Percentiles rank a stretch among this genome's conserved stretches.
Conservation (phyloP, 2,888 invertebrate genomes). For the Liopterus haemorrhoidalis region DNA sequence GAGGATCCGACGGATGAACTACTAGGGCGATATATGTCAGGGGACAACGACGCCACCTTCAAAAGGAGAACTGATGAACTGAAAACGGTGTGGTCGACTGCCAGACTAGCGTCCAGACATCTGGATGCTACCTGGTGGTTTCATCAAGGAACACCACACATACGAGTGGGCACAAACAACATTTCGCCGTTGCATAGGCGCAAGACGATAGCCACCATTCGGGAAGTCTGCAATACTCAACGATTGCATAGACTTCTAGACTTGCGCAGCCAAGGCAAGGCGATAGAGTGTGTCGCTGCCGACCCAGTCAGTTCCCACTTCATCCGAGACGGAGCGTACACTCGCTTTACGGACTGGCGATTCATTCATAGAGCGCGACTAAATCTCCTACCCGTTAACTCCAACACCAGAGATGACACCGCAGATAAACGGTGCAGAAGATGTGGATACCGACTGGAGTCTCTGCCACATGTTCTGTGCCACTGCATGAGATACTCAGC, state of each 20-base stretch:
- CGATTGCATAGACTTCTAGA: background rate
- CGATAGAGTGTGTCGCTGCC: constrained; percentile 9
- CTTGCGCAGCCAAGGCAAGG: constrained; percentile 4
- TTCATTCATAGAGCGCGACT: constrained; percentile 40
- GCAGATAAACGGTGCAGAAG: constrained; percentile 31
- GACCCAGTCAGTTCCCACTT: constrained; percentile 35
- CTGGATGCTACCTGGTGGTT: constrained; percentile 2
- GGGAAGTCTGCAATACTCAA: constrained; percentile 6
- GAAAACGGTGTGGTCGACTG: constrained; percentile 30
- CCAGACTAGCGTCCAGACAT: constrained; percentile 28
- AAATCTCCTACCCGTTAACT: constrained; percentile 37
- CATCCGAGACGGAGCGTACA: constrained; percentile 30
- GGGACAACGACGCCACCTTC: constrained; percentile 1
- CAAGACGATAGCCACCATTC: constrained; percentile 27
- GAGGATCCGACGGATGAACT: background rate
- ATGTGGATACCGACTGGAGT: constrained; percentile 35
- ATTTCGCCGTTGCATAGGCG: constrained; percentile 7
- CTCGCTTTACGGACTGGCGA: constrained; percentile 41
- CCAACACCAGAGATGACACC: constrained; percentile 10
- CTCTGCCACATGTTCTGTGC: constrained; percentile 40
- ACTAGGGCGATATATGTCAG: constrained; percentile 2
- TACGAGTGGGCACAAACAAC: constrained; percentile 19
- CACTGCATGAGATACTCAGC: constrained; percentile 37
- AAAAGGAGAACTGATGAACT: constrained; percentile 13
- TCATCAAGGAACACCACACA: constrained; percentile 19